Percentiles rank a stretch among this genome's conserved stretches.
Evolutionary conservation across 2,888 invertebrate species (phyloP).

Genomic region (Polydesmus complanatus): DNA sequence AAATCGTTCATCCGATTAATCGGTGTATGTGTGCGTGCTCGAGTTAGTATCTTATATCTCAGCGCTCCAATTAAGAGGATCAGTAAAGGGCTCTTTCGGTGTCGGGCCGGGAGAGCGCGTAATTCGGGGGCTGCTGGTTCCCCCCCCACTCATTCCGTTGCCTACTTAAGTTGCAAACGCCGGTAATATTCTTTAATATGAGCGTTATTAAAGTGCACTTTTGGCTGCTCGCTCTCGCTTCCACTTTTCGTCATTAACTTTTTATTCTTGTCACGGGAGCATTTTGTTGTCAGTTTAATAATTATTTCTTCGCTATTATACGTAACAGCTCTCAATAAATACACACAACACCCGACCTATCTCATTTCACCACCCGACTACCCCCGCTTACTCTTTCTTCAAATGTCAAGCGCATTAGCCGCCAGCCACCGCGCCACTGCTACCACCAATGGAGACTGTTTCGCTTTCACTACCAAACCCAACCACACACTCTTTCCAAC

Average conservation of each 20-base stretch:
- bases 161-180: background rate
- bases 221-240: no score
- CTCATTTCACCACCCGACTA: background rate
- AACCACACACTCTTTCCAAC: no score
- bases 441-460: background rate
- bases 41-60: no score
- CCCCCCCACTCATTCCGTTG: background rate
- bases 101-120: no score
- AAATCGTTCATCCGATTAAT: no score
- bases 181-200: background rate
- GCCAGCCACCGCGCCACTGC: no score
- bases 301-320: background rate
- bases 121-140: no score
- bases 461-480: no score
- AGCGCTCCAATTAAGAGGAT: no score
- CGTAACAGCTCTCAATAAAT: background rate
- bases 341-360: background rate
- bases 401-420: background rate
- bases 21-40: no score
- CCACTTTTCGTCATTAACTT: background rate
- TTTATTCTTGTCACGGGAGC: background rate
- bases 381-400: background rate
- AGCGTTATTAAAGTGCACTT: background rate
- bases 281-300: background rate
- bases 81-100: no score